Base-by-base conservation (phyloP, 1,140 invertebrate genomes). In the Drosophila pseudoobscura region DNA sequence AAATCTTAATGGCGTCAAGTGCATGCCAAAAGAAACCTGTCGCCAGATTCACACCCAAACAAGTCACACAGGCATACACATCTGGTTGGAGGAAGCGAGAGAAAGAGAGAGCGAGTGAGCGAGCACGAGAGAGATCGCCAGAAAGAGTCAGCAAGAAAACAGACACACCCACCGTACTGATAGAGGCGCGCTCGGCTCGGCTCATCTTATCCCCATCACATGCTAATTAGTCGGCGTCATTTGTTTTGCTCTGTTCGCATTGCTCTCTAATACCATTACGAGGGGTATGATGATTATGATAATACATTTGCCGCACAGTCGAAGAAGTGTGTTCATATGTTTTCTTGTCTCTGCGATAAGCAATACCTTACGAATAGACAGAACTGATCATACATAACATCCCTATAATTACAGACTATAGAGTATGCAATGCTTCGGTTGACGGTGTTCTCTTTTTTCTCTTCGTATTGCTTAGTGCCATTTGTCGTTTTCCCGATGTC, bases 21-120 rank as follows among this genome's bases (percentile, higher is more conserved):
- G 78, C 74, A 64, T 64, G 64, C 61, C 69, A 82, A 82, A 69
- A 87, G 75, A 82, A 85, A 85, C 78, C 78, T 88, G 82, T 85
- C 82, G 82, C 83, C 82, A 66, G 15, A 22, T 45, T 52, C 20
- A 11, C 50, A 63, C 44, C 53, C 47, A 58, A 71, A 83, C 75
- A 70, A 58, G 69, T 68, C 43, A 56, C 55, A 49, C 65, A 55
- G 26, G 17, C 44, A 44, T 7, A 13, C 3, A 13, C 13, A 13
- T 13, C 3, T 39, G 5, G 35, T 39, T 39, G 35, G 35, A 13
- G 35, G 35, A 13, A 35, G 29, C 3, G 11, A 43, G 39, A 8
- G 15, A 47, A 35, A 52, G 39, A 72, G 29, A 15, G 46, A 59
- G 44, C 24, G 24, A 26, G 24, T 26, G 44, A 59, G 45, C 54